Percentiles rank a stretch among this genome's conserved stretches.
Conservation (phyloP, 2,797 vertebrate species). For the Heterohyrax brucei region DNA sequence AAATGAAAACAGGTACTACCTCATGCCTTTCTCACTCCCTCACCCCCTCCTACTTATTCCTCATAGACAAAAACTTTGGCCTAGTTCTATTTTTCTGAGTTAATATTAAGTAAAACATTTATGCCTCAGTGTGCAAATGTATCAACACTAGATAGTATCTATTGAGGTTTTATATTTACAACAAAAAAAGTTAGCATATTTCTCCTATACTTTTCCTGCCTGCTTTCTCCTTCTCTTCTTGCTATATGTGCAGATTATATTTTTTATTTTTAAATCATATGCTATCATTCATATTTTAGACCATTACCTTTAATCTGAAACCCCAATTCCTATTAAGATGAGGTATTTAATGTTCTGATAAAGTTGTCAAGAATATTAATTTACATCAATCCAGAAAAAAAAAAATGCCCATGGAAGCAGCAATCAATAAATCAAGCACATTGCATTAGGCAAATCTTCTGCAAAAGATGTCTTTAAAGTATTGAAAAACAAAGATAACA, state of each 20-base stretch:
- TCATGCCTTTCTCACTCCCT: background rate
- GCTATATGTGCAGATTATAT: background rate
- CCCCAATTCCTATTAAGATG: background rate
- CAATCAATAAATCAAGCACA: no score
- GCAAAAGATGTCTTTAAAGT: no score
- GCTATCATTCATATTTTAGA: background rate
- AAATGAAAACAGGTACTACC: background rate
- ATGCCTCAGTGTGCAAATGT: background rate
- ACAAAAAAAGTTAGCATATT: background rate
- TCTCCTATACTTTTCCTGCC: background rate
- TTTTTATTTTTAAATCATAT: slow-evolving; percentile 41
- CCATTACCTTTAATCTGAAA: background rate
- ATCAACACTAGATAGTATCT: background rate
- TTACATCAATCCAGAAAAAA: no score
- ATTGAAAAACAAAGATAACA: no score
- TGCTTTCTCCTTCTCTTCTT: background rate
- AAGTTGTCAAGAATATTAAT: no score
- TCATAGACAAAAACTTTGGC: background rate
- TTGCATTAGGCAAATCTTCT: no score
- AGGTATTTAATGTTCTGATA: background rate
- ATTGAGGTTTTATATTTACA: background rate
- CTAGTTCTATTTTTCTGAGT: background rate
- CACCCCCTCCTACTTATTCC: background rate
- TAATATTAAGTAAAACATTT: slow-evolving; percentile 41
- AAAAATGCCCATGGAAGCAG: no score